A percentile compares a stretch with the other conserved stretches of the same genome.
phyloP scores from a whole-genome alignment of 2,113 vertebrate genomes.

The Diadophis punctatus region DNA sequence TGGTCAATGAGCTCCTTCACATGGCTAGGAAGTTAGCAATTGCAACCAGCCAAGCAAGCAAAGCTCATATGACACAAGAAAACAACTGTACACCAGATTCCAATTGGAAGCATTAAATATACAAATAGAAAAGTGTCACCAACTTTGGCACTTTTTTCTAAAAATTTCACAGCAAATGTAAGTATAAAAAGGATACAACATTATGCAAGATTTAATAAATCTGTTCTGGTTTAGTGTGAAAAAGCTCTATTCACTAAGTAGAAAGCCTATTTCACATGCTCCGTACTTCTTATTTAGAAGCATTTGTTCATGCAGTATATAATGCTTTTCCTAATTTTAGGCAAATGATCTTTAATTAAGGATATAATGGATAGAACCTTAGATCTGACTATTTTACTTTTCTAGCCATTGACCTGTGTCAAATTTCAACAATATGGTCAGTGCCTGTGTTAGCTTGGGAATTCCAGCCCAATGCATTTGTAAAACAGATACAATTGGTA shows the following conservation, averaged over 20 bases:
- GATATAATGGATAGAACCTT: not conserved
- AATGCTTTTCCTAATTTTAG: not conserved
- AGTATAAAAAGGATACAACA: not conserved
- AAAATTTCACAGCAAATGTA: not conserved
- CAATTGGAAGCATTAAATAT: not conserved
- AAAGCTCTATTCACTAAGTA: not conserved
- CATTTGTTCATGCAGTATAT: not conserved
- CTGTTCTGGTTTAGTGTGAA: not conserved
- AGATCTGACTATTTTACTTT: not conserved
- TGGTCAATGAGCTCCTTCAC: not conserved
- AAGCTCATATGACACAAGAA: not conserved
- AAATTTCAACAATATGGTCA: not conserved
- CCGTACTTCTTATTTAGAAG: not conserved
- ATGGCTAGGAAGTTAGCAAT: not conserved
- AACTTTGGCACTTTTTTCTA: not conserved
- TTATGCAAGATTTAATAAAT: not conserved
- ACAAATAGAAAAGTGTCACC: not conserved
- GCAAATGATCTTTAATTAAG: not conserved
- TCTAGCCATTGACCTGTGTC: not conserved
- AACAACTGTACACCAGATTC: not conserved
- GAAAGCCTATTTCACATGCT: not conserved
- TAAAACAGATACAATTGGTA: not conserved
- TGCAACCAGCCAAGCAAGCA: not conserved
- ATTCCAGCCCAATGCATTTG: not conserved
- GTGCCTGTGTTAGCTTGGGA: not conserved